These are phyloP conservation scores for Emberiza fucata DNA, from an alignment of 2,113 vertebrate genomes.

Conservation along the genomic window DNA sequence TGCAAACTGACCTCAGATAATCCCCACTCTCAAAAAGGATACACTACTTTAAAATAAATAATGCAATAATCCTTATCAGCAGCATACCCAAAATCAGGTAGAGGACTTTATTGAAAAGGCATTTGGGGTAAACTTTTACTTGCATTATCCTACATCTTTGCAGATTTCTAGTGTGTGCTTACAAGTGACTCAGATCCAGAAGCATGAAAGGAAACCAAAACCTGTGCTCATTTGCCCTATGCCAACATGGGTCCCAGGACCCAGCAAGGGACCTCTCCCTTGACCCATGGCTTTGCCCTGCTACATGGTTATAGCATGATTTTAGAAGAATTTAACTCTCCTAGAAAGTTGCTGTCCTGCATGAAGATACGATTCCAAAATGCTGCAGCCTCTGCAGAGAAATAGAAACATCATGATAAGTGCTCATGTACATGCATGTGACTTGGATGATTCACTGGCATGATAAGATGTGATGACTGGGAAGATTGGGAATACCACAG, in stretches of 20 bases:
- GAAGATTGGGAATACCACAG: not conserved
- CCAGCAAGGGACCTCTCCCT: accelerated
- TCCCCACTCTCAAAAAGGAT: not conserved
- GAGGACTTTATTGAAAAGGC: not conserved
- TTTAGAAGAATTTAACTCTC: not conserved
- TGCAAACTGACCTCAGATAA: not conserved
- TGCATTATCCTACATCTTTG: not conserved
- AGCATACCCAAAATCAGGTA: not conserved
- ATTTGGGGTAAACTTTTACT: not conserved
- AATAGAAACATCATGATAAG: not conserved
- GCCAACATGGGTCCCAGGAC: not conserved
- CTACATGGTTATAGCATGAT: not conserved
- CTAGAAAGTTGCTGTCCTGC: not conserved
- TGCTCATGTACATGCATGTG: not conserved
- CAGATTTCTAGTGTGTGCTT: not conserved
- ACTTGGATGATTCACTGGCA: not conserved
- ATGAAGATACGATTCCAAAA: not conserved
- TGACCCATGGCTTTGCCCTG: not conserved
- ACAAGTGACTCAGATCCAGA: not conserved
- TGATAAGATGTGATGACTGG: not conserved
- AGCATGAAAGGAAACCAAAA: not conserved
- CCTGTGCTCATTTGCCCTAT: not conserved
- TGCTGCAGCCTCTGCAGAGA: not conserved
- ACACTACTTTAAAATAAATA: not conserved
- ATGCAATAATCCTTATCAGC: not conserved